phyloP scores from a whole-genome alignment of 2,888 invertebrate species.

The Neoaliturus tenellus region DNA sequence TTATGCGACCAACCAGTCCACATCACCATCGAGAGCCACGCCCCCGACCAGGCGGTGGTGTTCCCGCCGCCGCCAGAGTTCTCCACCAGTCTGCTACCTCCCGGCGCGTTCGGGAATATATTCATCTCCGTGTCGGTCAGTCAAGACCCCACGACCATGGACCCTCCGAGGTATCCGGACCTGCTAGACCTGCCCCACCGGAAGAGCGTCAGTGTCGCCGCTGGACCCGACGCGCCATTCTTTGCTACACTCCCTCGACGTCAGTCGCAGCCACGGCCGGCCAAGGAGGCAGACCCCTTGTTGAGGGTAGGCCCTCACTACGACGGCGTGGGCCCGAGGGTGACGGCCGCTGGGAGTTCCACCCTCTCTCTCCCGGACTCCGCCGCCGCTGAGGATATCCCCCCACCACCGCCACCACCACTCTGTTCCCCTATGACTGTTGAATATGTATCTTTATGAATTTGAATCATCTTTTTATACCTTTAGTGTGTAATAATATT shows the following conservation, averaged over 20 bases:
- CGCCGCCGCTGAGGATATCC: constrained; percentile 69
- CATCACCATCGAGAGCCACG: constrained; percentile 75
- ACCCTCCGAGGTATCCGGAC: constrained; percentile 86
- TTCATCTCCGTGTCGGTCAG: constrained; percentile 89
- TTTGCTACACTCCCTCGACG: constrained; percentile 75
- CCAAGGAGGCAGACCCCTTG: constrained; percentile 62
- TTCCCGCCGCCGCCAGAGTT: constrained; percentile 79
- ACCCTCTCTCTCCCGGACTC: constrained; percentile 87
- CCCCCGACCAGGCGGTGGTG: constrained; percentile 71
- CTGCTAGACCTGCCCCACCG: constrained; percentile 80
- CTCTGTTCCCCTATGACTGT: constrained; percentile 75
- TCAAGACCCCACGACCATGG: constrained; percentile 78
- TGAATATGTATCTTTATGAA: constrained; percentile 71
- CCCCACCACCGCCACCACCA: constrained; percentile 77
- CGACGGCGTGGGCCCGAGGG: constrained; percentile 93
- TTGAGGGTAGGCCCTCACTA: constrained; percentile 77
- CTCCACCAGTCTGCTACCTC: constrained; percentile 72
- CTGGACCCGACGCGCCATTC: constrained; percentile 66
- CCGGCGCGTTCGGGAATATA: constrained; percentile 83
- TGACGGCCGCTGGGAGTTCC: constrained; percentile 92
- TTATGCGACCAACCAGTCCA: constrained; percentile 72
- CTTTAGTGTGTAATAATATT: background rate
- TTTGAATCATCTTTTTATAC: constrained; percentile 5
- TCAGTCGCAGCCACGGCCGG: constrained; percentile 65
- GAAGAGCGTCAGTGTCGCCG: constrained; percentile 72